Evolutionary conservation across 2,888 invertebrate genomes (phyloP), one percentile per base, ranked within the genome.

Genomic region (Osmoderma eremita): DNA sequence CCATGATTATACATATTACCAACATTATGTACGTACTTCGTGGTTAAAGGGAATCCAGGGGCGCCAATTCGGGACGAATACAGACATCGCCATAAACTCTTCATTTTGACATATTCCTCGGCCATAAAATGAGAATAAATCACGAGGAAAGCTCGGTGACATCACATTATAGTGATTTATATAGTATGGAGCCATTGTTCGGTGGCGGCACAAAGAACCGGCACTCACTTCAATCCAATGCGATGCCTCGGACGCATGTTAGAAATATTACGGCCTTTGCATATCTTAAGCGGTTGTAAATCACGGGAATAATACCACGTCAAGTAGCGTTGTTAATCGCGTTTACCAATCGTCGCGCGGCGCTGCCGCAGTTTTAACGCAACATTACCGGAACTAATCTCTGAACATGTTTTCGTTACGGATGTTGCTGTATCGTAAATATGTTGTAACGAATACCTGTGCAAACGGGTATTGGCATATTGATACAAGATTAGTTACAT

Each of bases 121-220:
- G 5, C 22, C 20, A 20, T 56, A 56, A 41, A 56, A 41, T 3
- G 12, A n/a, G 13, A 42, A 56, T 41, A 56, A 56, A 56, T 56
- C 56, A 56, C 41, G 1, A 2, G 12, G 20, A 39, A 56, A 22
- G n/a, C n/a, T 54, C 39, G 30, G 20, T 56, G 56, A 56, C 56
- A 42, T 56, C 56, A 22, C 20, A 56, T 56, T 56, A 56, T 12
- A n/a, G 22, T 56, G 42, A 56, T 56, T 56, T 56, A 56, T 56
- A 39, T 5, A 6, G 39, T 18, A 56, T 36, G 22, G 22, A n/a
- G 13, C n/a, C 8, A 22, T 56, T 56, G 56, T 56, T 22, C 22
- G 39, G 41, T 22, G 39, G 56, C 39, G n/a, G 20, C 20, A 41
- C 39, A 41, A 54, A 56, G 41, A 12, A n/a, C 24, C 30, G 20